Conservation (phyloP, 2,888 invertebrate species). For the Drosophila nr. fundita region DNA sequence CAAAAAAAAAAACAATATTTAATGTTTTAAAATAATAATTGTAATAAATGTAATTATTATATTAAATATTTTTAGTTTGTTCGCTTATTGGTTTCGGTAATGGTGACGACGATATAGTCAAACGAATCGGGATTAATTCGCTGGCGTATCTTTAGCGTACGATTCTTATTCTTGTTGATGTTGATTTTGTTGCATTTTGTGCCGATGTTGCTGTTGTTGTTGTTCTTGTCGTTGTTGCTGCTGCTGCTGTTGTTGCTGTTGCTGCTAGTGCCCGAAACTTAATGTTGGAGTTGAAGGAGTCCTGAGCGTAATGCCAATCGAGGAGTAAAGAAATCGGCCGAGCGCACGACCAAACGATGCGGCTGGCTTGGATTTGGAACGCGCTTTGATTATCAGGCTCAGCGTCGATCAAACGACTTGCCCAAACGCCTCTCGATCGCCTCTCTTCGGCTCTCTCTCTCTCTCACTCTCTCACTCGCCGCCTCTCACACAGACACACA, state of each 20-base stretch:
- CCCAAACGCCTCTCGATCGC: conserved; percentile 25
- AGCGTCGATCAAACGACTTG: conserved; percentile 55
- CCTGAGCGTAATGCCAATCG: conserved; percentile 28
- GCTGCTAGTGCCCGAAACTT: conserved; percentile 2
- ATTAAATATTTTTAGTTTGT: conserved; percentile 19
- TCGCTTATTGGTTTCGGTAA: conserved; percentile 1
- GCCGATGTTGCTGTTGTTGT: conserved; percentile 4
- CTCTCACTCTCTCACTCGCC: conserved; percentile 11
- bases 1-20: neutral
- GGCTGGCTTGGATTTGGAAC: conserved; percentile 74
- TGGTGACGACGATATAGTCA: conserved; percentile 3
- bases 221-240: neutral
- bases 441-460: conserved; percentile 12
- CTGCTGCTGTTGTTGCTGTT: conserved; percentile 11
- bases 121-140: conserved; percentile 22
- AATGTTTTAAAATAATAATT: neutral
- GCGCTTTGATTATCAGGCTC: conserved; percentile 70
- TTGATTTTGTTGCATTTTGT: conserved; percentile 50
- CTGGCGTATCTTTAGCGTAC: conserved; percentile 46
- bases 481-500: conserved; percentile 3
- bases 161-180: conserved; percentile 17
- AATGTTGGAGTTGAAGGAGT: conserved; percentile 12
- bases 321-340: conserved; percentile 41
- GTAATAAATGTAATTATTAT: conserved; percentile 1
- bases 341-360: conserved; percentile 70